Percentiles rank a stretch among this genome's conserved stretches.
phyloP scores from a whole-genome alignment of 2,113 vertebrate genomes.

The Coturnix japonica region DNA sequence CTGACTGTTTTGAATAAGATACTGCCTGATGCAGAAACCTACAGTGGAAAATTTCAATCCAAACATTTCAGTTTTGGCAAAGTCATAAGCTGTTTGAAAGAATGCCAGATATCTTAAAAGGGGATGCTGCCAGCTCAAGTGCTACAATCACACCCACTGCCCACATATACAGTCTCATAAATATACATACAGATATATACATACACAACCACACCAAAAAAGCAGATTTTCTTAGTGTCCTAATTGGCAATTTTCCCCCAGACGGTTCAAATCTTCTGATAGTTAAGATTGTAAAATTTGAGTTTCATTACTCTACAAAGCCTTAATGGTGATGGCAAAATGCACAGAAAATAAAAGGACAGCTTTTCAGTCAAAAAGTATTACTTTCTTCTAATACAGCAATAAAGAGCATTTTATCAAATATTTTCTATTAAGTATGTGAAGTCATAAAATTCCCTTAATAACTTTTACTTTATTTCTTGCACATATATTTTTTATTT shows the following conservation, averaged over 20 bases:
- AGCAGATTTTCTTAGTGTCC: background rate
- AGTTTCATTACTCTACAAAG: background rate
- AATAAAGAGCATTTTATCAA: background rate
- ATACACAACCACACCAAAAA: background rate
- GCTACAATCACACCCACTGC: background rate
- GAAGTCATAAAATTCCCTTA: background rate
- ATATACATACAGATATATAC: background rate
- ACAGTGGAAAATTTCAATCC: background rate
- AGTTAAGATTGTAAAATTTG: background rate
- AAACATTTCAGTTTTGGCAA: slow-evolving; percentile 24
- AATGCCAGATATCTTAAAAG: background rate
- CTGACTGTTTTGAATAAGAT: slow-evolving; percentile 33
- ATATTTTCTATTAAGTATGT: background rate
- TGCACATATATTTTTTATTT: background rate
- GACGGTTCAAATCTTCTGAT: background rate
- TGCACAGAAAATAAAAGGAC: background rate
- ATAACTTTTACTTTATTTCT: background rate
- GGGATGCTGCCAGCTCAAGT: background rate
- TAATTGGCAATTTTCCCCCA: background rate
- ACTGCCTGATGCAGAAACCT: background rate
- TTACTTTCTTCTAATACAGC: background rate
- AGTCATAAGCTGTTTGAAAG: slow-evolving; percentile 22
- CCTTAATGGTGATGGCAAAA: background rate
- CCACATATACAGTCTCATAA: background rate
- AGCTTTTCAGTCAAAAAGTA: background rate